phyloP scores from a whole-genome alignment of 2,113 vertebrate genomes.

The Carassius gibelio region DNA sequence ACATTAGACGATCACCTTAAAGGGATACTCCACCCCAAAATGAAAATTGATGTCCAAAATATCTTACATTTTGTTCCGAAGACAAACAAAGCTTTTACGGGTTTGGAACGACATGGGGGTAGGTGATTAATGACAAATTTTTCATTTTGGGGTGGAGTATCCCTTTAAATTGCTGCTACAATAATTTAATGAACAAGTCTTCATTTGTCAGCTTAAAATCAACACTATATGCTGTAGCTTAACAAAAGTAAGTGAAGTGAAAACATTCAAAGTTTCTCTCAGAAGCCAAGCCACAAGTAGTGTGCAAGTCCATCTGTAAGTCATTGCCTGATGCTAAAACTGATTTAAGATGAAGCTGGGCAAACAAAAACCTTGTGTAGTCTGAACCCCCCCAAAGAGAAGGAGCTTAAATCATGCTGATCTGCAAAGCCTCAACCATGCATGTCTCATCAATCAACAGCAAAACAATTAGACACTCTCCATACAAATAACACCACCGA shows the following conservation, averaged over 20 bases:
- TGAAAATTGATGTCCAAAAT: no score
- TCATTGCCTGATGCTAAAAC: slow-evolving; percentile 64
- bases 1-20: not conserved
- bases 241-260: not conserved
- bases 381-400: slow-evolving; percentile 15
- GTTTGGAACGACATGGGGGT: no score
- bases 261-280: slow-evolving; percentile 15
- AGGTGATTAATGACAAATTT: no score
- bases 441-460: not conserved
- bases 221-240: not conserved
- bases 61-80: no score
- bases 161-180: not conserved
- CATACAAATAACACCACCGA: not conserved
- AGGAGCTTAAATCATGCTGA: slow-evolving; percentile 25
- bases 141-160: no score
- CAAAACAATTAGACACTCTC: not conserved
- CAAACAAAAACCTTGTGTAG: slow-evolving; percentile 50
- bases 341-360: slow-evolving; percentile 55
- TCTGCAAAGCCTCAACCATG: not conserved
- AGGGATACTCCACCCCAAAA: no score
- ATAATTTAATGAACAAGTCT: not conserved
- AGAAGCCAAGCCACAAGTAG: slow-evolving; percentile 9
- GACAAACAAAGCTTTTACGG: no score
- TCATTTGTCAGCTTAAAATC: not conserved
- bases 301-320: slow-evolving; percentile 61